phyloP scores from a whole-genome alignment of 1,140 invertebrate genomes.

The Drusus annulatus region DNA sequence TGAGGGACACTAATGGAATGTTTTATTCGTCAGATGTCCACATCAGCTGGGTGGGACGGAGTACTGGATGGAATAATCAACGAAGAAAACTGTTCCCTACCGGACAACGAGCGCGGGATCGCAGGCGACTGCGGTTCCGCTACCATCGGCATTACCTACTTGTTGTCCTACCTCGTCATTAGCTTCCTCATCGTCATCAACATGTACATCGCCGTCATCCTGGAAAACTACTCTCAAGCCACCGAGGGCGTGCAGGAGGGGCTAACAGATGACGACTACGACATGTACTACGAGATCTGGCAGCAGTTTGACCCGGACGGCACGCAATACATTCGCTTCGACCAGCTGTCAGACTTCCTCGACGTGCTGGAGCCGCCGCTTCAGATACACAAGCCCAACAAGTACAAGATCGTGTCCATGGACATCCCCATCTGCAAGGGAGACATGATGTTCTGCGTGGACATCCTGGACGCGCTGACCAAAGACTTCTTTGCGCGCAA shows the following conservation, averaged over 20 bases:
- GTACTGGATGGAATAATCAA: conserved; percentile 97
- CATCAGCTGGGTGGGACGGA: conserved; percentile 97
- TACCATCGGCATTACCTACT: conserved; percentile 93
- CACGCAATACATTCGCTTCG: conserved; percentile 96
- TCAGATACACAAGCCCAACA: conserved; percentile 98
- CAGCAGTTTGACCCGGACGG: conserved; percentile 98
- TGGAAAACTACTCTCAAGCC: conserved; percentile 98
- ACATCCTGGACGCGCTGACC: conserved; percentile 96
- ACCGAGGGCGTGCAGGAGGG: conserved; percentile 99
- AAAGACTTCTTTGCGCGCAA: conserved; percentile 98
- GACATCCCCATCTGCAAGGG: conserved; percentile 98
- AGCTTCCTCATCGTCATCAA: conserved; percentile 99
- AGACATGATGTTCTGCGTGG: conserved; percentile 97
- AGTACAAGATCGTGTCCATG: conserved; percentile 98
- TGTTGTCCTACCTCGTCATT: conserved; percentile 97
- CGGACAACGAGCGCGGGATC: conserved; percentile 88
- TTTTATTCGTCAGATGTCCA: conserved; percentile 86
- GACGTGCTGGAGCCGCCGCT: conserved; percentile 94
- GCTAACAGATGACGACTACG: conserved; percentile 98
- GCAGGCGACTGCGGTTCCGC: conserved; percentile 94
- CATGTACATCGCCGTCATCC: conserved; percentile 99
- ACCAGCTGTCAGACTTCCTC: conserved; percentile 94
- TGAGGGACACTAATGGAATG: background rate
- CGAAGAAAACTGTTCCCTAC: conserved; percentile 91
- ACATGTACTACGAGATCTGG: conserved; percentile 99